A percentile compares a stretch with the other conserved stretches of the same genome.
Evolutionary conservation across 2,113 vertebrate genomes (phyloP).

Genomic region (Desmodus rotundus): DNA sequence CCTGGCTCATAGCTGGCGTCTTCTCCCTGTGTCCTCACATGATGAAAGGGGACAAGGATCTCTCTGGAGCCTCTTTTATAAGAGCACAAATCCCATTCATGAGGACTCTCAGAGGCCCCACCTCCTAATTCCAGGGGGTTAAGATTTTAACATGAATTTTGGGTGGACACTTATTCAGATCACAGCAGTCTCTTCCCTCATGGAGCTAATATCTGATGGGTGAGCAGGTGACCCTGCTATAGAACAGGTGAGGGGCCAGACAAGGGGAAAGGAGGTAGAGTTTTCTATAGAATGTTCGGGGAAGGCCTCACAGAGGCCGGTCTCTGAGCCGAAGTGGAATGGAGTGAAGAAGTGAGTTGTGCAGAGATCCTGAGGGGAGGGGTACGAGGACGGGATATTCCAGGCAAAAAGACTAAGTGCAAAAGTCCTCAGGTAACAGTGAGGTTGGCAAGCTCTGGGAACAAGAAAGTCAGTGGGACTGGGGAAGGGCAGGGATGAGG

Average conservation of each 20-base stretch:
- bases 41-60: too few relatives aligned
- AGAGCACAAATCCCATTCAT: too few relatives aligned
- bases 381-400: background rate
- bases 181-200: background rate
- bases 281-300: background rate
- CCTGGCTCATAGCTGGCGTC: background rate
- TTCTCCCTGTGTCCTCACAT: background rate
- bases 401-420: background rate
- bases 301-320: background rate
- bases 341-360: background rate
- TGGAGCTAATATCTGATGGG: background rate
- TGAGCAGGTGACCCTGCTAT: background rate
- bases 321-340: background rate
- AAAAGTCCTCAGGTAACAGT: background rate
- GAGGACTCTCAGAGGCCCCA: too few relatives aligned
- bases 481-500: background rate
- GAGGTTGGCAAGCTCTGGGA: background rate
- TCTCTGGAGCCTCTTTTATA: too few relatives aligned
- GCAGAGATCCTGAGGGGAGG: background rate
- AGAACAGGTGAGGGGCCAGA: too few relatives aligned
- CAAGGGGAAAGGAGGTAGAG: fast-evolving
- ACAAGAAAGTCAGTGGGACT: background rate
- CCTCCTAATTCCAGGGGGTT: too few relatives aligned
- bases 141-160: background rate
- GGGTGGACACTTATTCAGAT: background rate